A percentile compares a stretch with the other conserved stretches of the same genome.
Conservation (phyloP, 2,113 vertebrate genomes). For the Gracilinanus agilis region DNA sequence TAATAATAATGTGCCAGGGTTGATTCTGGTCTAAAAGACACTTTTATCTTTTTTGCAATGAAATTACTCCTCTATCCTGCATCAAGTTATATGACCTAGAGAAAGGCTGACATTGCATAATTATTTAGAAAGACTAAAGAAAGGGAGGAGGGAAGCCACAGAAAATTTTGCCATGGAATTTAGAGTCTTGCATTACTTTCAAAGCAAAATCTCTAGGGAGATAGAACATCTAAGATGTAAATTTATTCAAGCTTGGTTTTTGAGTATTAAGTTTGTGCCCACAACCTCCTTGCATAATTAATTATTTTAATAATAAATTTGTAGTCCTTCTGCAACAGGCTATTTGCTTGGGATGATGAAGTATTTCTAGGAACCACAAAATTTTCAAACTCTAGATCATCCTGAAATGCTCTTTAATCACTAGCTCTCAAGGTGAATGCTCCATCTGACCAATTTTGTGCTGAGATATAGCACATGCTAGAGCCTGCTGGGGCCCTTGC, state of each 20-base stretch:
- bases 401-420: slow-evolving; percentile 39
- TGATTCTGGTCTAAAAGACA: slow-evolving; percentile 22
- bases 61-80: not conserved
- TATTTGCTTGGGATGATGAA: slow-evolving; percentile 71
- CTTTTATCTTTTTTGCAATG: not conserved
- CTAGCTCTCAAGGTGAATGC: slow-evolving; percentile 2
- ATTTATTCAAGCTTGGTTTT: slow-evolving; percentile 47
- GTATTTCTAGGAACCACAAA: slow-evolving; percentile 57
- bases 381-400: slow-evolving; percentile 49
- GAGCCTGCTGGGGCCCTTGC: not conserved
- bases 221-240: slow-evolving; percentile 36
- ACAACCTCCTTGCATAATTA: slow-evolving; percentile 50
- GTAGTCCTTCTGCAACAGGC: slow-evolving; percentile 37
- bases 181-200: not conserved
- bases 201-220: not conserved
- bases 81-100: not conserved
- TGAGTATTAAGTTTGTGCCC: slow-evolving; percentile 58
- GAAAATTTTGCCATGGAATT: slow-evolving; percentile 36
- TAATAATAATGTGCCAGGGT: not conserved
- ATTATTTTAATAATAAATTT: slow-evolving; percentile 68
- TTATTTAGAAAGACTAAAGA: slow-evolving; percentile 24
- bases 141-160: not conserved
- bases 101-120: not conserved
- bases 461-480: not conserved
- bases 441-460: slow-evolving; percentile 38